phyloP scores from a whole-genome alignment of 2,888 invertebrate species.

The Fissipunctia ypsillon region DNA sequence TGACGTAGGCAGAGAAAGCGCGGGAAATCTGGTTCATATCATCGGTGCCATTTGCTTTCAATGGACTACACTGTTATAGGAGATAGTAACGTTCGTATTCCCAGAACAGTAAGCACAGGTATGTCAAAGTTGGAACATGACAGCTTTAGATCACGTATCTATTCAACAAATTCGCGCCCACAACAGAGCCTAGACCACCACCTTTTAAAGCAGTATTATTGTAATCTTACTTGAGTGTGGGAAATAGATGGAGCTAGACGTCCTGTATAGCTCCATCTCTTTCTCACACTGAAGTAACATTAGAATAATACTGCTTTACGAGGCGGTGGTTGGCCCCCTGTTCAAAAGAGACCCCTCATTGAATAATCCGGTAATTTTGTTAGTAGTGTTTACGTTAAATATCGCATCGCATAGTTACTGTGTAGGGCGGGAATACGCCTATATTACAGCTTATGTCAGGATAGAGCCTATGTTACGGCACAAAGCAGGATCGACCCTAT shows the following conservation, averaged over 20 bases:
- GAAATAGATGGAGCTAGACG: too few species aligned
- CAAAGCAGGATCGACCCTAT: constrained; percentile 4
- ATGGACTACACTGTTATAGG: too few species aligned
- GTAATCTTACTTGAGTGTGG: too few species aligned
- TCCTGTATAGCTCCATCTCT: too few species aligned
- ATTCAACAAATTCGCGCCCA: too few species aligned
- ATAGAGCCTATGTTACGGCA: background rate
- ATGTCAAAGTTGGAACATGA: too few species aligned
- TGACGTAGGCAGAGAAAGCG: constrained; percentile 58
- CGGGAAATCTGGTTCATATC: constrained; percentile 11
- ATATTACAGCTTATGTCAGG: background rate
- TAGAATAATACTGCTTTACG: too few species aligned
- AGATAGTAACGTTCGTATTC: background rate
- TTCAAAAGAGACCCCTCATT: background rate
- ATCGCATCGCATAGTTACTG: background rate
- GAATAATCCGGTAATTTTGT: background rate
- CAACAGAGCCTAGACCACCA: too few species aligned
- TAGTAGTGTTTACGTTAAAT: background rate
- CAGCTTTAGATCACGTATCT: too few species aligned
- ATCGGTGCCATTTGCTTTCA: background rate
- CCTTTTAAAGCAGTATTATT: too few species aligned
- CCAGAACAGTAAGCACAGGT: background rate
- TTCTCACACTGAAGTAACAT: too few species aligned
- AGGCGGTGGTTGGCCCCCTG: too few species aligned
- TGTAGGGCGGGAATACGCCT: background rate